These are phyloP conservation scores for Phymastichus coffea DNA, from an alignment of 1,140 invertebrate species.

Conservation along the genomic window DNA sequence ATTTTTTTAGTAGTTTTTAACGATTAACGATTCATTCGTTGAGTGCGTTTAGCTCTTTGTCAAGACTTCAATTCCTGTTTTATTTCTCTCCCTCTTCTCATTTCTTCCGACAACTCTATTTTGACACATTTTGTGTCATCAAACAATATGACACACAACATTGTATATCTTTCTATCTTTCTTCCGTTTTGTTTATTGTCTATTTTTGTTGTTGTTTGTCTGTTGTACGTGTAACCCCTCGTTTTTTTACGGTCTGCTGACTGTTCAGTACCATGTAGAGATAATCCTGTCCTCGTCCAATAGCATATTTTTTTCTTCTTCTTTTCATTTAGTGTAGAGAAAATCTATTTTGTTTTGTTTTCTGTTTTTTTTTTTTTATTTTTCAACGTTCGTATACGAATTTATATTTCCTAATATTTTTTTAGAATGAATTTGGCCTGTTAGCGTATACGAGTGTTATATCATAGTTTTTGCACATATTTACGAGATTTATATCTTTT, in stretches of 20 bases:
- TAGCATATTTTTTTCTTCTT: no score
- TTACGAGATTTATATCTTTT: no score
- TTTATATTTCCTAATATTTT: background rate
- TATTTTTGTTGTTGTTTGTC: slow-evolving; percentile 12
- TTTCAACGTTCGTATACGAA: slow-evolving; percentile 12
- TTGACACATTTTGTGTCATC: no score
- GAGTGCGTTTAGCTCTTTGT: background rate
- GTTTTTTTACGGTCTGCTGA: slow-evolving; percentile 13
- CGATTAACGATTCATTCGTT: slow-evolving; percentile 5
- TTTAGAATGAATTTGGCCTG: background rate
- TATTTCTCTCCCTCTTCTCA: no score
- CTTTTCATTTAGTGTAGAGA: slow-evolving; percentile 1
- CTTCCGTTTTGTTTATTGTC: slow-evolving; percentile 29
- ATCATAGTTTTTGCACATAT: slow-evolving; percentile 14
- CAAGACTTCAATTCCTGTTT: background rate
- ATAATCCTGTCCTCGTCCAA: background rate
- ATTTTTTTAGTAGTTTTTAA: no score
- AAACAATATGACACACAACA: background rate
- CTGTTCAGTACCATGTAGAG: background rate
- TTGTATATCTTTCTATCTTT: slow-evolving; percentile 20
- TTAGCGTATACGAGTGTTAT: background rate
- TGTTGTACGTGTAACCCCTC: slow-evolving; percentile 22
- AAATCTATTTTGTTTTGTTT: background rate
- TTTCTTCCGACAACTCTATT: no score
- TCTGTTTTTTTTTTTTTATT: no score